phyloP scores from a whole-genome alignment of 2,888 invertebrate genomes.

The Auanema sp. region DNA sequence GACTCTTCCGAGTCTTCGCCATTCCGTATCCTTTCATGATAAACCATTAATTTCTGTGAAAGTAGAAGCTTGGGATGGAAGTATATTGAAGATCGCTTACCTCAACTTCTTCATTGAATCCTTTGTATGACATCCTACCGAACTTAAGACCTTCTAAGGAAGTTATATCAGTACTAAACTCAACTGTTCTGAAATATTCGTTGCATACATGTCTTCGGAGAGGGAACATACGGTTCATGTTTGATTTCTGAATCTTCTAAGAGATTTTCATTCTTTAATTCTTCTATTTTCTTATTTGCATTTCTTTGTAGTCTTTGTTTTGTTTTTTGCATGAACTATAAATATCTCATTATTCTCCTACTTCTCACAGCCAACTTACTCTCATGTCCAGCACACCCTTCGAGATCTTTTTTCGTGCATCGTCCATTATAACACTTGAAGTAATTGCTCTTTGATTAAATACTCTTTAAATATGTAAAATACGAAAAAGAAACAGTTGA shows the following conservation, averaged over 20 bases:
- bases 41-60: conserved; percentile 42
- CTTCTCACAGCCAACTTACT: too few species aligned
- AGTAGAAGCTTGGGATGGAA: neutral
- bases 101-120: conserved; percentile 90
- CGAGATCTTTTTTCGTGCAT: too few species aligned
- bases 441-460: too few species aligned
- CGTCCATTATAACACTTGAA: too few species aligned
- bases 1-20: conserved; percentile 34
- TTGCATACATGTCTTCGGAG: neutral
- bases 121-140: conserved; percentile 85
- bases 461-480: too few species aligned
- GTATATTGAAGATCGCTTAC: conserved; percentile 47
- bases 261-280: conserved; percentile 21
- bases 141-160: conserved; percentile 79
- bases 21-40: conserved; percentile 35
- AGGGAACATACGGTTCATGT: conserved; percentile 2
- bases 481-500: too few species aligned
- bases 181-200: conserved; percentile 10
- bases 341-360: neutral
- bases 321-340: conserved; percentile 48
- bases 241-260: conserved; percentile 8
- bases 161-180: conserved; percentile 26
- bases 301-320: conserved; percentile 36
- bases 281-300: conserved; percentile 25
- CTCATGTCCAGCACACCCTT: too few species aligned